Base-by-base conservation (phyloP, 2,888 invertebrate genomes). In the Saturnia pavonia region DNA sequence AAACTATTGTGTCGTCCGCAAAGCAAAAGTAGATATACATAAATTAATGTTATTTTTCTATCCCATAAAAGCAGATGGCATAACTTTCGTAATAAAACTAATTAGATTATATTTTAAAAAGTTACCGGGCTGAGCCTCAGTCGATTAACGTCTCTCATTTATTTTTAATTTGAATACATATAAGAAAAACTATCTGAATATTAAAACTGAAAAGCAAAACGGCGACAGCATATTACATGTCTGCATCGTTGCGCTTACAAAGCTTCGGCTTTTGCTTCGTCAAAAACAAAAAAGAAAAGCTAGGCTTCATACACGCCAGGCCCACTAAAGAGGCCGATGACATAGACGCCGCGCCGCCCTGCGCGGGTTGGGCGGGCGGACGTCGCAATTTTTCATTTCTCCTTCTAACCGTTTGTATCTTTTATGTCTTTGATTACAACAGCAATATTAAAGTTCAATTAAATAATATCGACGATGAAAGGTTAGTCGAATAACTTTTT, bases 271-370 rank as follows among this genome's bases (percentile, higher is more conserved):
- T 40, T 16, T n/a, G 40, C 34, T 40, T 40, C 40, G 40, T 40
- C 11, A 40, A 65, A 65, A 65, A 65, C 40, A 65, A 69, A 65
- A 65, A 67, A 54, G 45, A 9, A 67, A 54, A 19, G 19, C 25
- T 25, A 27, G 42, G 70, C 25, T 40, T 22, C 54, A 70, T 65
- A 66, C 72, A 74, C 75, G 77, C 80, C 69, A 72, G 75, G 75
- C 77, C 80, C 76, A 78, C 81, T 85, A 82, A 80, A 82, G 77
- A 82, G 84, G 82, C 82, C 81, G 86, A 79, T 79, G 77, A 81
- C 85, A 87, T 83, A 79, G 80, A 76, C 84, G 57, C n/a, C 80
- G 78, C 81, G 80, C 78, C 75, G 76, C 77, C 75, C 75, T 74
- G 78, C 77, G 78, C 78, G 80, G 81, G 82, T 83, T 80, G 83